phyloP scores from a whole-genome alignment of 2,888 invertebrate genomes.

The Drosophila austrosaltans region DNA sequence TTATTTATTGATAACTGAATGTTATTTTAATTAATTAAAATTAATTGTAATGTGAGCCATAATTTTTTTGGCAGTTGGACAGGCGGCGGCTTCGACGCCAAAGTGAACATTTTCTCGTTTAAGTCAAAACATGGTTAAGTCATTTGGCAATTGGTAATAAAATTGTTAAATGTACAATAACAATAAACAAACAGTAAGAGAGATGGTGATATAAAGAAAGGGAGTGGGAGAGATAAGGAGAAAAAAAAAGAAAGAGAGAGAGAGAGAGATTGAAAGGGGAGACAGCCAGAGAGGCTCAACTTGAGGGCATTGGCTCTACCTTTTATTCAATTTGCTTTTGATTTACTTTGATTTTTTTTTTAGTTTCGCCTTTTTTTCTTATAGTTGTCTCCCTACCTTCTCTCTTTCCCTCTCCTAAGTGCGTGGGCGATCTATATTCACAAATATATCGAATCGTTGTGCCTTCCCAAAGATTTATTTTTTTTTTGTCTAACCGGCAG shows the following conservation, averaged over 20 bases:
- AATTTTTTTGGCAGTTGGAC: conserved; percentile 35
- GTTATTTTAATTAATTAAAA: conserved; percentile 75
- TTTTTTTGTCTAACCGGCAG: not conserved
- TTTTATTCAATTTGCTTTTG: not conserved
- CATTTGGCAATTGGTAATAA: conserved; percentile 62
- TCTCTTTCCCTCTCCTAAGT: not conserved
- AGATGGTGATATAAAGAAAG: not conserved
- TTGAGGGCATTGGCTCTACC: conserved; percentile 8
- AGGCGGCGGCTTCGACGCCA: conserved; percentile 28
- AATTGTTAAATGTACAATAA: conserved; percentile 58
- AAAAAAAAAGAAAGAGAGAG: not conserved
- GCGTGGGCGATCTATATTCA: conserved; percentile 16
- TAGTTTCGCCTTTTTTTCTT: not conserved
- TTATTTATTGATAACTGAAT: conserved; percentile 57
- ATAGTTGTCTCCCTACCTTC: conserved; percentile 2
- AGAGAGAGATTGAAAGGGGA: not conserved
- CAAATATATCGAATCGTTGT: conserved; percentile 1
- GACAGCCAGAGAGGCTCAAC: not conserved
- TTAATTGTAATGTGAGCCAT: conserved; percentile 63
- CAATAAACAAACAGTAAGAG: conserved; percentile 39
- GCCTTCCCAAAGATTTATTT: conserved; percentile 3
- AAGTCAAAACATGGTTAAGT: conserved; percentile 53
- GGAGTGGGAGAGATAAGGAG: not conserved
- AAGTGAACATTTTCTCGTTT: conserved; percentile 10
- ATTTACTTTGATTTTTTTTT: conserved; percentile 24